phyloP scores from a whole-genome alignment of 2,797 vertebrate species.

The Malurus splendens region DNA sequence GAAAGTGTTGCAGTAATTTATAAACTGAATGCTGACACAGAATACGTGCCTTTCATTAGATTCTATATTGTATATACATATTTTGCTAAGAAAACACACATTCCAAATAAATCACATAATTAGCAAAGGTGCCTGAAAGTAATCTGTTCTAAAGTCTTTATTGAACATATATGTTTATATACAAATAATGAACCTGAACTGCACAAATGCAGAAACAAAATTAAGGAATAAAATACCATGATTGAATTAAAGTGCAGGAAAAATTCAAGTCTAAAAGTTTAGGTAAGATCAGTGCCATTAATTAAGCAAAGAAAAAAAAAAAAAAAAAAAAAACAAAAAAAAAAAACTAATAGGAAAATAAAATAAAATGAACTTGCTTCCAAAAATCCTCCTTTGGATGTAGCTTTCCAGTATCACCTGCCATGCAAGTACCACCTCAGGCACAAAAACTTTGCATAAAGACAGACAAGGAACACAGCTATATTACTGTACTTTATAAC shows the following conservation, averaged over 20 bases:
- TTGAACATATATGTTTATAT: slow-evolving; percentile 59
- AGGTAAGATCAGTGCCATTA: slow-evolving; percentile 69
- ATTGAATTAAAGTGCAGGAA: slow-evolving; percentile 72
- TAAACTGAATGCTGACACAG: slow-evolving; percentile 72
- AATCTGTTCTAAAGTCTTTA: slow-evolving; percentile 50
- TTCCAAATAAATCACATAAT: slow-evolving; percentile 51
- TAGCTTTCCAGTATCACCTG: slow-evolving; percentile 64
- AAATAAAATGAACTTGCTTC: slow-evolving; percentile 32
- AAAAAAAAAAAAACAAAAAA: not conserved
- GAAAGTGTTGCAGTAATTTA: slow-evolving; percentile 80
- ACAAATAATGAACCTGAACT: slow-evolving; percentile 62
- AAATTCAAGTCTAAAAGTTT: slow-evolving; percentile 76
- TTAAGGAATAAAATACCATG: slow-evolving; percentile 60
- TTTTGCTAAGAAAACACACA: slow-evolving; percentile 64
- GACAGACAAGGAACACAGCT: slow-evolving; percentile 42
- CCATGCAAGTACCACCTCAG: slow-evolving; percentile 54
- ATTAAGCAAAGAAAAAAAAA: slow-evolving; percentile 5
- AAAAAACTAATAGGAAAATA: slow-evolving; percentile 21
- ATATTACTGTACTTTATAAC: slow-evolving; percentile 36
- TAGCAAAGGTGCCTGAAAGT: slow-evolving; percentile 51
- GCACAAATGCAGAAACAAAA: slow-evolving; percentile 50
- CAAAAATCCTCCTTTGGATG: slow-evolving; percentile 69
- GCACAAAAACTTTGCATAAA: slow-evolving; percentile 41
- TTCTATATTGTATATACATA: slow-evolving; percentile 75
- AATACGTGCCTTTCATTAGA: slow-evolving; percentile 58